Evolutionary conservation across 2,797 vertebrate genomes (phyloP).

Genomic region (Gorsachius magnificus): DNA sequence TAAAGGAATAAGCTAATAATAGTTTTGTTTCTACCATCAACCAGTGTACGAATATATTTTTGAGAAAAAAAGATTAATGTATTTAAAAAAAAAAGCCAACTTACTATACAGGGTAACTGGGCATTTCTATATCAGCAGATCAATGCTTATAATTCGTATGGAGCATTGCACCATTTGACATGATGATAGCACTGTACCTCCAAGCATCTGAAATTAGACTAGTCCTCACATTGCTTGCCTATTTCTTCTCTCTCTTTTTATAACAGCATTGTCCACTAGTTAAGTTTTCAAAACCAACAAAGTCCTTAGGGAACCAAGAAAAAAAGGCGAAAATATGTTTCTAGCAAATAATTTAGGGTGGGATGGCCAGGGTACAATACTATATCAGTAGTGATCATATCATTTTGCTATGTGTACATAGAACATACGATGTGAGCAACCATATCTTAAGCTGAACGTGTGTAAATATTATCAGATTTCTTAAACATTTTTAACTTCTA

Average conservation of each 20-base stretch:
- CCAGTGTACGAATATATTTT: slow-evolving; percentile 73
- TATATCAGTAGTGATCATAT: slow-evolving; percentile 73
- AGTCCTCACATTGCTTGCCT: slow-evolving; percentile 75
- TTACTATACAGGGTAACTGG: slow-evolving; percentile 79
- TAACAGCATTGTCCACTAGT: slow-evolving; percentile 71
- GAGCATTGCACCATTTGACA: slow-evolving; percentile 67
- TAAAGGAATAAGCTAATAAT: slow-evolving; percentile 81
- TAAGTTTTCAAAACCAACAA: slow-evolving; percentile 66
- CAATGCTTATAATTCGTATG: slow-evolving; percentile 63
- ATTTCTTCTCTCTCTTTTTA: slow-evolving; percentile 75
- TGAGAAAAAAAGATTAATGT: slow-evolving; percentile 56
- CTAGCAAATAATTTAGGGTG: slow-evolving; percentile 48
- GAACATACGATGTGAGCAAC: slow-evolving; percentile 76
- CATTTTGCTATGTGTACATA: slow-evolving; percentile 87
- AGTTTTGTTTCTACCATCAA: slow-evolving; percentile 76
- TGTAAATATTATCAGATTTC: slow-evolving; percentile 93
- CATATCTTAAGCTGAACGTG: slow-evolving; percentile 77
- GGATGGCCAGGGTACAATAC: slow-evolving; percentile 75
- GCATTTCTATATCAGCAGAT: slow-evolving; percentile 74
- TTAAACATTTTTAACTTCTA: slow-evolving; percentile 88
- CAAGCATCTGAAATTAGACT: slow-evolving; percentile 64
- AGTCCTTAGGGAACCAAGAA: slow-evolving; percentile 65
- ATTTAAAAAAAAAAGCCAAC: slow-evolving; percentile 38
- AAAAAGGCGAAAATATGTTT: slow-evolving; percentile 68
- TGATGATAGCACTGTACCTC: slow-evolving; percentile 74